Evolutionary conservation across 2,113 vertebrate species (phyloP), one percentile per base, ranked within the genome.

Genomic region (Heptranchias perlo): DNA sequence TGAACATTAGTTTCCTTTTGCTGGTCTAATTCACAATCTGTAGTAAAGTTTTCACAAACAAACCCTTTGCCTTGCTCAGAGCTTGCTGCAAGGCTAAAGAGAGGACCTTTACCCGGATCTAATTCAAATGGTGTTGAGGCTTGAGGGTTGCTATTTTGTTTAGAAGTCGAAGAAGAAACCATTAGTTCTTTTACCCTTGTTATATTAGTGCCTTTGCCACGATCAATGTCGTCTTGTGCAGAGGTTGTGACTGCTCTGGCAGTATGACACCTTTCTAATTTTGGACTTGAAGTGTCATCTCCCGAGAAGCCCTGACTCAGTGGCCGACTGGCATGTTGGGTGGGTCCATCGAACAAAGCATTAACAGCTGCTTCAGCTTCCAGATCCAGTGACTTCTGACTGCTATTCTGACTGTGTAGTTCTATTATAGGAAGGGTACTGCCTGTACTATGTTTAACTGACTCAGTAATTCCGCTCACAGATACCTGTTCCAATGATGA

Each of bases 311-410:
- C 96, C 96, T 98, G 98, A 96, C 99, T 99, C 62, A 99, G 96
- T 28, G 96, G 97, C 8, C 98, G 98, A 0, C 97, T 98, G 96
- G 97, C 97, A 62, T 96, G 97, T 97, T 99, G 99, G 82, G 99
- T 99, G 54, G 99, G 98, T 95, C 97, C 98, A 97, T 99, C 99
- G 97, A 99, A 99, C 97, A 99, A 97, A 58, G 98, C 98, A 95
- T 96, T 98, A n/a, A 99, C 98, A 95, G 98, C 98, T 52, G 97
- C 97, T 97, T 99, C 99, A 96, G 96, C 97, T 96, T 96, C 97
- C 16, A 97, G 96, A 96, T 98, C 98, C 96, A 98, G 18, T 89
- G 97, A 65, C 96, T 96, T 96, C 35, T 97, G 92, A 97, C 96
- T 96, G 96, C 94, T 96, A 39, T 96, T 96, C 0, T 96, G 97